These are phyloP conservation scores for Mormyrops boulengeri DNA, from an alignment of 2,797 vertebrate species.

Conservation along the genomic window DNA sequence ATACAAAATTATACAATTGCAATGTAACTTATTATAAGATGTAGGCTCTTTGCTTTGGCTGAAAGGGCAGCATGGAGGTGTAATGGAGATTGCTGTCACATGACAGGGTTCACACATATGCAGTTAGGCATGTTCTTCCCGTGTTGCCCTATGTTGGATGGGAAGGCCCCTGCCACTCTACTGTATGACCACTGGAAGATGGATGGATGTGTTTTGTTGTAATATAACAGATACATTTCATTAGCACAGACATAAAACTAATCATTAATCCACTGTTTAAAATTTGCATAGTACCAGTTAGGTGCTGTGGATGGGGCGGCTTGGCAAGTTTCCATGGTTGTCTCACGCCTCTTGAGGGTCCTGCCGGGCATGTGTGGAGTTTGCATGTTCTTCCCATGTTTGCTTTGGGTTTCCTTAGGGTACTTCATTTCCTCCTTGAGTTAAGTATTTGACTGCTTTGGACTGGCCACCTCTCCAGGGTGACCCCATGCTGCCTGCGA, in stretches of 20 bases:
- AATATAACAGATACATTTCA: not conserved
- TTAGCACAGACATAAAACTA: not conserved
- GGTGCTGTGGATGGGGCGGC: not conserved
- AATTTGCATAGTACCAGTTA: not conserved
- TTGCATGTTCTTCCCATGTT: not conserved
- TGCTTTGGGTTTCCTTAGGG: not conserved
- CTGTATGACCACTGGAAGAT: not conserved
- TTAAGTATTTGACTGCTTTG: not conserved
- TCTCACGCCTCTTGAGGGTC: not conserved
- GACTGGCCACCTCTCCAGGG: not conserved
- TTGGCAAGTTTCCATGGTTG: not conserved
- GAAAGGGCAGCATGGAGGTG: not conserved
- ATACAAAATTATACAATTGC: not conserved
- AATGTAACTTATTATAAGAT: not conserved
- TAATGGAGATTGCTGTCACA: not conserved
- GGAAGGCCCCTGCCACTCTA: not conserved
- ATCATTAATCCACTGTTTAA: not conserved
- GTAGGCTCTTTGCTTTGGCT: not conserved
- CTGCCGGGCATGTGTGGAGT: not conserved
- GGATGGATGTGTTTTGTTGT: not conserved
- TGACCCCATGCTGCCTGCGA: not conserved
- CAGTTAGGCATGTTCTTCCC: not conserved
- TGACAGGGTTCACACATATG: not conserved
- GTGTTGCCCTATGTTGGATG: not conserved
- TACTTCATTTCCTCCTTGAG: not conserved